Conservation (phyloP, 2,888 invertebrate species). For the Clistopyga incitator region DNA sequence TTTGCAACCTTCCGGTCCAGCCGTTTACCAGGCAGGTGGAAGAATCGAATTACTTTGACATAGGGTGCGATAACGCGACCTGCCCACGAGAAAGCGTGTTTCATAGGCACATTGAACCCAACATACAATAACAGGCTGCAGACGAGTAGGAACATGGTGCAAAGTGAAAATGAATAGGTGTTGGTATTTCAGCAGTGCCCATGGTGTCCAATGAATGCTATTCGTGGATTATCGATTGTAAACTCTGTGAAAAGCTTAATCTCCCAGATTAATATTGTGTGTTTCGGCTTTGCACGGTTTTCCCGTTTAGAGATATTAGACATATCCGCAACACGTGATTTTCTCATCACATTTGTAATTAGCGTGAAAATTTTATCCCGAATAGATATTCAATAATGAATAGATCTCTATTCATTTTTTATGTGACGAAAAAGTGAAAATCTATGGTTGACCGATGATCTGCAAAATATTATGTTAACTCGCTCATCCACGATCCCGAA, state of each 20-base stretch:
- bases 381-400: too few species aligned
- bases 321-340: too few species aligned
- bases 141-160: slow-evolving; percentile 14
- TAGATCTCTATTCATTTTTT: too few species aligned
- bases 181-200: slow-evolving; percentile 16
- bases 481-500: too few species aligned
- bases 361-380: too few species aligned
- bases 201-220: slow-evolving; percentile 1
- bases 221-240: slow-evolving; percentile 20
- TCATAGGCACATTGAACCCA: slow-evolving; percentile 20
- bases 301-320: not conserved
- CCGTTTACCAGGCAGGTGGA: slow-evolving; percentile 5
- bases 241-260: not conserved
- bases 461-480: too few species aligned
- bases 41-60: slow-evolving; percentile 38
- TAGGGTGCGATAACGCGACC: slow-evolving; percentile 29
- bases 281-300: not conserved
- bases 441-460: too few species aligned
- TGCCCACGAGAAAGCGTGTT: slow-evolving; percentile 11
- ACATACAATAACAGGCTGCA: slow-evolving; percentile 32
- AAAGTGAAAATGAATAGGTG: slow-evolving; percentile 61
- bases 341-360: too few species aligned
- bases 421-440: too few species aligned
- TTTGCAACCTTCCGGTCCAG: slow-evolving; percentile 40
- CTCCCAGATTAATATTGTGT: not conserved